Base-by-base conservation (phyloP, 2,888 invertebrate species). In the Pyrochroa serraticornis region DNA sequence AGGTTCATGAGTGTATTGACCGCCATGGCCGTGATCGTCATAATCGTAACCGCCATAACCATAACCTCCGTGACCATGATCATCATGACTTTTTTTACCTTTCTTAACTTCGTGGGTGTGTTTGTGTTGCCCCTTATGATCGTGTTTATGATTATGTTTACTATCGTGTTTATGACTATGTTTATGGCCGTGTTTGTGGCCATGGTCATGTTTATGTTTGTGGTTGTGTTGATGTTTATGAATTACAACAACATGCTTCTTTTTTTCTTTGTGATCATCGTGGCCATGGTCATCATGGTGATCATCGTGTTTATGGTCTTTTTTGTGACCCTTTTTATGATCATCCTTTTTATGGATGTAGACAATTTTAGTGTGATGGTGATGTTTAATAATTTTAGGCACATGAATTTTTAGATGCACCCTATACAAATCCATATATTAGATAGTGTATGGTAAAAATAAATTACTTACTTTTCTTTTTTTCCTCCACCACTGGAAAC, bases 401-500 rank as follows among this genome's bases (percentile, higher is more conserved):
- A 71, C 68, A 37, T 67, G 62, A 14, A 71, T 69, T 55, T 69
- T 73, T 9, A 71, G 35, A 54, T 71, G 71, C 6, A 71, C 67
- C 60, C 72, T 74, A 58, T 9, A 69, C 68, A 35, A n/a, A 37
- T 30, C 31, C 7, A 8, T 32, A 5, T 39, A 3, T 39, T 39
- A 39, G 8, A 3, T 5, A 22, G 5, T 7, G 3, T 3, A 8
- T 9, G n/a, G 8, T 12, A 3, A 13, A 8, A 39, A 39, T 2
- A 9, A 3, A 8, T 39, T 12, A 39, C 39, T 13, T 39, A 39
- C 39, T 39, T 39, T 22, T 22, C 22, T 22, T 22, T 22, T 22
- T 22, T 22, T 2, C 22, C 22, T 22, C 22, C 22, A 5, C 22
- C 22, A 22, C 22, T 22, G 22, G 22, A 22, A 22, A 22, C 22